Base-by-base conservation (phyloP, 2,888 invertebrate species). In the Atherix ibis region DNA sequence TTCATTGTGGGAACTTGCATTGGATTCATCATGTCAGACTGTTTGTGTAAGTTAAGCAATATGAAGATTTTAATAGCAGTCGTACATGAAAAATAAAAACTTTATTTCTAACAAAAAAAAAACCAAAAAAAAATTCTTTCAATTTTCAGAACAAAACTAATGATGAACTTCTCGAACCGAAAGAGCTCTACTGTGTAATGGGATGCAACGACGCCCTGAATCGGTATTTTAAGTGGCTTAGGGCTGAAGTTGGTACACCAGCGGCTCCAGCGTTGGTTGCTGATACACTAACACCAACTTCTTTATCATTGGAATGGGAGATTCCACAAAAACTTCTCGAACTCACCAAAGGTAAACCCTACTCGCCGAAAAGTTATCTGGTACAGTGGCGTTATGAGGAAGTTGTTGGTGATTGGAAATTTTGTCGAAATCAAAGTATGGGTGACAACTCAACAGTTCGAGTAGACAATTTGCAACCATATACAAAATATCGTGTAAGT, bases 401-500 rank as follows among this genome's bases (percentile, higher is more conserved):
- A 44, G 56, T 71, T 27, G 70, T 72, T 4, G 72, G 71, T 32
- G 69, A 73, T 15, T 91, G 91, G 91, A 79, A 82, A 52, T 84
- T 81, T 54, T 84, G 80, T 53, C 67, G 75, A 30, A 78, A 79
- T 51, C 73, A 74, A 46, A 73, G 73, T 31, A 76, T 78, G 68
- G 69, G 71, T 2, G 68, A 72, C 45, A 59, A 70, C 45, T 69
- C 70, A 15, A 54, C 73, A 26, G 80, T 80, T 45, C 68, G 71
- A 17, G 76, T 91, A 6, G 75, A 79, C 43, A 74, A 79, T 44
- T 65, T 92, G 31, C 74, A 80, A 44, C 89, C 92, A 0, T 91
- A 84, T 53, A 83, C 88, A 1, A 84, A 82, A 53, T 92, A 92
- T 54, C 73, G 80, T 67, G 91, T 91, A 64, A 64, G 68, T 53